Evolutionary conservation across 2,797 vertebrate genomes (phyloP).

Genomic region (Ctenopoma kingsleyae): DNA sequence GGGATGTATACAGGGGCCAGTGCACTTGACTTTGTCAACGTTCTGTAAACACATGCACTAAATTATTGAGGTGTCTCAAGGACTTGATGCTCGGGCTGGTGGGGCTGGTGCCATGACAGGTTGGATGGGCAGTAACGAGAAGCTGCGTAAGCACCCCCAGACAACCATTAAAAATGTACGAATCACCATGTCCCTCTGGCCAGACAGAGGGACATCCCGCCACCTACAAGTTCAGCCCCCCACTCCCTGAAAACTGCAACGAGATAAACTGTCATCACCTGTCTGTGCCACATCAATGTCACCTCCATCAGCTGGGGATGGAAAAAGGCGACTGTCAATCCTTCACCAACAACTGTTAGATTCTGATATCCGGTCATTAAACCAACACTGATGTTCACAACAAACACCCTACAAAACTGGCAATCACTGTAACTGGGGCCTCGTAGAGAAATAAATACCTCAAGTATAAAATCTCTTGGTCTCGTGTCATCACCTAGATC

Average conservation of each 20-base stretch:
- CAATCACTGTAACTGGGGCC: conserved; percentile 21
- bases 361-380: conserved; percentile 41
- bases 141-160: conserved; percentile 67
- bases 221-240: conserved; percentile 13
- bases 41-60: conserved; percentile 83
- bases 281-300: conserved; percentile 62
- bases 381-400: conserved; percentile 20
- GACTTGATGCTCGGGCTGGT: conserved; percentile 54
- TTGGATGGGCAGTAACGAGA: conserved; percentile 74
- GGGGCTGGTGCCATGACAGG: conserved; percentile 67
- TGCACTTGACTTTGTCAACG: conserved; percentile 81
- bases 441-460: conserved; percentile 31
- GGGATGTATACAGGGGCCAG: conserved; percentile 68
- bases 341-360: conserved; percentile 36
- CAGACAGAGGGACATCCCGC: conserved; percentile 43
- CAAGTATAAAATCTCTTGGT: conserved; percentile 3
- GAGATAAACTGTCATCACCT: conserved; percentile 69
- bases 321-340: conserved; percentile 41
- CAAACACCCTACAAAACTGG: conserved; percentile 5
- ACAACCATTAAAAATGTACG: conserved; percentile 78
- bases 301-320: conserved; percentile 43
- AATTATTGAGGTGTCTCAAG: conserved; percentile 82
- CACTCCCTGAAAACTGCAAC: conserved; percentile 23
- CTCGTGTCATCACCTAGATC: conserved; percentile 20
- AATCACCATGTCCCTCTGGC: conserved; percentile 58